Base-by-base conservation (phyloP, 2,113 vertebrate species). In the Hippocampus abdominalis region DNA sequence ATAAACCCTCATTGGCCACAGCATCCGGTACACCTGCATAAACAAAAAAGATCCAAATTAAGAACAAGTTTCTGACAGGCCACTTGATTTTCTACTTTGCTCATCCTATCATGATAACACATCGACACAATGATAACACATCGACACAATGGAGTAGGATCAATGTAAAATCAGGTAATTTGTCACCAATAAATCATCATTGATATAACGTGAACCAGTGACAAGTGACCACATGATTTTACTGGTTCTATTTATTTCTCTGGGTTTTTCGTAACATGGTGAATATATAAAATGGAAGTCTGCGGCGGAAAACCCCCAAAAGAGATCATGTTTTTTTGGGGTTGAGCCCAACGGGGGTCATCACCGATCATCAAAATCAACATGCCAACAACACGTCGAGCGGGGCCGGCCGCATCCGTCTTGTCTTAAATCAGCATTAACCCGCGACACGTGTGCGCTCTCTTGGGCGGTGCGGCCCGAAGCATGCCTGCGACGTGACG, bases 311-410 rank as follows among this genome's bases (percentile, higher is more conserved):
- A 87, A 88, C 70, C 81, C 29, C 57, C 1, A 2, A 81, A 90
- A 86, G 73, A 69, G 79, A 71, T 85, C 85, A 78, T 84, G 81
- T 85, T 84, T 84, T 83, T 75, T 72, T 89, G 84, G 70, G 81
- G 80, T 70, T 63, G 25, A 64, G 83, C 73, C 57, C 49, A 75
- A 64, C 29, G 69, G 82, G 84, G 80, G 82, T 89, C 86, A 79
- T 66, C 82, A 86, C 80, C 68, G 78, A 91, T 85, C 91, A 87
- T 92, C 91, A 89, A 88, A 91, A 90, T 84, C 90, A 87, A 88
- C 87, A 90, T 76, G 81, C 83, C 89, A 84, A 83, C 73, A 91
- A 87, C 87, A 88, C 84, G 82, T 82, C 77, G 71, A 84, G 82
- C 78, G 77, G 75, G 80, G 40, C 78, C 84, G 74, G 82, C 83